Percentiles rank a stretch among this genome's conserved stretches.
Evolutionary conservation across 2,888 invertebrate species (phyloP).

Genomic region (Megaustenia siamemsis): DNA sequence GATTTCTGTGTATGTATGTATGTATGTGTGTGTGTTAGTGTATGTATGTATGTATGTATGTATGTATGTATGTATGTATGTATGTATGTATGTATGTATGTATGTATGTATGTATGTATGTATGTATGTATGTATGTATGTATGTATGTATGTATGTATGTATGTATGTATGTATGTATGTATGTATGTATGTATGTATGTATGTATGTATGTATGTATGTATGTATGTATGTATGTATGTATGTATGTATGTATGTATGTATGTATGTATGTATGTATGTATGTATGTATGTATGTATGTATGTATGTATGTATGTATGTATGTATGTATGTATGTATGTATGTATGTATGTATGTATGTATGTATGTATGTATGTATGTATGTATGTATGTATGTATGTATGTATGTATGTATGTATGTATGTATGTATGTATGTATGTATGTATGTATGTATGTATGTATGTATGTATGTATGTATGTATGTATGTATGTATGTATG

Average conservation of each 20-base stretch:
- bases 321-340: no score
- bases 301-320: neutral
- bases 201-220: neutral
- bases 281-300: neutral
- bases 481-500: neutral
- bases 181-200: no score
- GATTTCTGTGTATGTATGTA: no score
- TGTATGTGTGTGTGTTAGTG: no score
- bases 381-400: neutral
- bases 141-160: no score
- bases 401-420: neutral
- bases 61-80: no score
- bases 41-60: no score
- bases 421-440: neutral
- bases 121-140: no score
- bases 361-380: neutral
- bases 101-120: no score
- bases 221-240: conserved; percentile 15
- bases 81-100: no score
- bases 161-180: no score
- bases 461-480: neutral
- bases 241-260: neutral
- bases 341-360: neutral
- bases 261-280: conserved; percentile 23
- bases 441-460: neutral